Evolutionary conservation across 2,797 vertebrate species (phyloP).

Genomic region (Echiichthys vipera): DNA sequence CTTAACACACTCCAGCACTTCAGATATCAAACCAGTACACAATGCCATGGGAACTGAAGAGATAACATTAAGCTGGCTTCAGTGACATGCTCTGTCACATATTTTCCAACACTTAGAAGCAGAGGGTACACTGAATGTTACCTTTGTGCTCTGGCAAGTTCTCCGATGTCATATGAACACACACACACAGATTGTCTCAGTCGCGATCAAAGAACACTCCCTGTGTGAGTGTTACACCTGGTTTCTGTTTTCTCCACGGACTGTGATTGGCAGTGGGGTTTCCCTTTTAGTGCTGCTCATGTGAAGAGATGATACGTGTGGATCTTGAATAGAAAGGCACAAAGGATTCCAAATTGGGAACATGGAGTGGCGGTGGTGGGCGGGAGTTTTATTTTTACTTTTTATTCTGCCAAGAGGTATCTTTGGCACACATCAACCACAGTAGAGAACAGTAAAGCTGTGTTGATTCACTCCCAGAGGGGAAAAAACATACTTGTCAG

Average conservation of each 20-base stretch:
- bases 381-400: constrained; percentile 73
- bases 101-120: constrained; percentile 69
- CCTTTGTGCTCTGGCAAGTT: constrained; percentile 72
- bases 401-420: constrained; percentile 48
- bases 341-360: constrained; percentile 78
- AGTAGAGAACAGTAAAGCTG: constrained; percentile 25
- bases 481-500: neutral
- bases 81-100: constrained; percentile 64
- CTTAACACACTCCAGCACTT: constrained; percentile 48
- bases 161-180: constrained; percentile 49
- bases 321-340: constrained; percentile 81
- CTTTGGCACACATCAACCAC: constrained; percentile 51
- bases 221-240: constrained; percentile 79
- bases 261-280: constrained; percentile 60
- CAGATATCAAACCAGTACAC: constrained; percentile 53
- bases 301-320: constrained; percentile 83
- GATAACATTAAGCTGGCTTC: constrained; percentile 74
- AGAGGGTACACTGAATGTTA: constrained; percentile 70
- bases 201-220: constrained; percentile 67
- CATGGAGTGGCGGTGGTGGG: constrained; percentile 38
- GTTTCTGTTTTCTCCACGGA: constrained; percentile 80
- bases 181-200: constrained; percentile 10
- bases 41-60: constrained; percentile 66
- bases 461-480: constrained; percentile 1
- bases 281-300: constrained; percentile 79